Base-by-base conservation (phyloP, 1,140 invertebrate species). In the Catajapyx aquilonaris region DNA sequence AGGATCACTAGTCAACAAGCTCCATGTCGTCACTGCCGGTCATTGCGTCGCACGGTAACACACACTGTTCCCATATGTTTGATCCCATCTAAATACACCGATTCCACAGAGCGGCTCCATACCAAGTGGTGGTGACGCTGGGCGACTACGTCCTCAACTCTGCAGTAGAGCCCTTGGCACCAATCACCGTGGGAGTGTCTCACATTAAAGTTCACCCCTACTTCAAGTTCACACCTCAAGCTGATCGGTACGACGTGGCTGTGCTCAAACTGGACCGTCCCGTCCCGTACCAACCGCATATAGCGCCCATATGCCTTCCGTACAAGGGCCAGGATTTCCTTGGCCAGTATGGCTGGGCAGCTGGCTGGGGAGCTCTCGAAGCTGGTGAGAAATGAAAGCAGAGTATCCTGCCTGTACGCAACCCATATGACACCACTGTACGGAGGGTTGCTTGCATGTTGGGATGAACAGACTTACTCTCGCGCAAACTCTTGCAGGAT, bases 101-200 rank as follows among this genome's bases (percentile, higher is more conserved):
- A n/a, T n/a, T n/a, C 43, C 50, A 15, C 46, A 74, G 84, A 45
- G 81, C 84, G 13, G 74, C 80, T 35, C 79, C 85, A 2, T 65
- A 77, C 39, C 83, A 87, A 62, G 81, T 93, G 1, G 78, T 85
- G 43, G 84, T 91, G 16, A 91, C 84, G 0, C 64, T 93, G 5
- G 86, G 86, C 3, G 86, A 93, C 56, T 91, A 91, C 54, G 80
- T 90, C 22, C 83, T 93, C 42, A 90, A 91, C 59, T 87, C 84
- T 0, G 81, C 85, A 1, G 73, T 78, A 1, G 87, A 93, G 57
- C 78, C 81, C 0, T 53, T 90, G 31, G 83, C 81, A 1, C 83
- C 84, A 1, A 85, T 87, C 50, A 86, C 81, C 0, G 88, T 88
- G 49, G 81, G 83, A 2, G 86, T 90, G 2, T 62, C 76, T 13